phyloP scores from a whole-genome alignment of 1,140 invertebrate species.

The Helicoverpa zea region DNA sequence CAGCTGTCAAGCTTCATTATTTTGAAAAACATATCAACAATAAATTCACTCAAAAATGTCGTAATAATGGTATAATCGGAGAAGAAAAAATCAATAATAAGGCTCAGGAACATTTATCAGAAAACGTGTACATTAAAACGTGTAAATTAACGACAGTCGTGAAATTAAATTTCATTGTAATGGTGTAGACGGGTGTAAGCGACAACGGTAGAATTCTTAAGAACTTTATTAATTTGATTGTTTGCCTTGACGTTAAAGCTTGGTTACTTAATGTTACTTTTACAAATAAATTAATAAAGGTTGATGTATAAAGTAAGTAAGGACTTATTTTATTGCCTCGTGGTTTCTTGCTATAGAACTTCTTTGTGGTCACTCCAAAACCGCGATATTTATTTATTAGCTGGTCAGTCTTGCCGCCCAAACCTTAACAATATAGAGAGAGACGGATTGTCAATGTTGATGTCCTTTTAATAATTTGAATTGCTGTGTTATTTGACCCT shows the following conservation, averaged over 20 bases:
- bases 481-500: too few species aligned
- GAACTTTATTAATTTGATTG: slow-evolving; percentile 14
- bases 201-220: neutral
- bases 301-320: neutral
- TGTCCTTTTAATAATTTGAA: too few species aligned
- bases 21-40: neutral
- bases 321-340: too few species aligned
- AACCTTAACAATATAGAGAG: too few species aligned
- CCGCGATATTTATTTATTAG: too few species aligned
- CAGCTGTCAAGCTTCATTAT: neutral
- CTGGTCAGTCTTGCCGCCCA: too few species aligned
- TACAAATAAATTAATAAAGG: neutral
- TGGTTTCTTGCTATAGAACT: too few species aligned
- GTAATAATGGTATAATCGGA: neutral
- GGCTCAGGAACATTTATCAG: slow-evolving; percentile 6
- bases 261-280: neutral
- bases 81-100: slow-evolving; percentile 1
- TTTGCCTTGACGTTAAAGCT: neutral
- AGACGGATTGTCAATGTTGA: too few species aligned
- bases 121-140: slow-evolving; percentile 3
- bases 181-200: neutral
- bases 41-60: slow-evolving; percentile 30
- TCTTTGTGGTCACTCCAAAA: too few species aligned
- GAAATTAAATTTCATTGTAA: slow-evolving; percentile 31
- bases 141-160: slow-evolving; percentile 2